Conservation (phyloP, 1,140 invertebrate species). For the Ceratosolen solmsi region DNA sequence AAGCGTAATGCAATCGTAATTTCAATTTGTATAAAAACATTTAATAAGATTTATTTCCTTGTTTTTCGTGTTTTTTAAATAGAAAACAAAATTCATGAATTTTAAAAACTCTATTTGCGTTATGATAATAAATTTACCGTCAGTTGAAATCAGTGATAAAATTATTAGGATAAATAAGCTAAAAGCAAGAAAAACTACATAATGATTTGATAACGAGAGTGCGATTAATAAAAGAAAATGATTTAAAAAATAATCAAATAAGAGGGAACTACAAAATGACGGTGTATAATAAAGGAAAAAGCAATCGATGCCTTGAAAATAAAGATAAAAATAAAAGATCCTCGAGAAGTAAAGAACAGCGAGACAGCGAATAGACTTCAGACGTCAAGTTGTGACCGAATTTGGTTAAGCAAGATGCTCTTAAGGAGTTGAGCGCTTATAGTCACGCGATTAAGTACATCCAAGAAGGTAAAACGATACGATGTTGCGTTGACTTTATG, state of each 20-base stretch:
- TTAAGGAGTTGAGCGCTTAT: constrained; percentile 16
- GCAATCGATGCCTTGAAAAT: not conserved
- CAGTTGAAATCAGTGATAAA: not conserved
- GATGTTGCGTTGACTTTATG: constrained; percentile 26
- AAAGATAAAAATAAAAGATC: not conserved
- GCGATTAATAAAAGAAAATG: not conserved
- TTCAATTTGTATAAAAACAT: not conserved
- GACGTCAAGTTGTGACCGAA: constrained; percentile 46
- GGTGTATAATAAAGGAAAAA: not conserved
- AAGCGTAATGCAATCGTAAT: too few species aligned
- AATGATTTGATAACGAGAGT: not conserved
- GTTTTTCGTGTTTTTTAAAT: not conserved
- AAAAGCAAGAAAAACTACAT: not conserved
- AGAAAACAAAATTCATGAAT: not conserved
- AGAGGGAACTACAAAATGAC: not conserved
- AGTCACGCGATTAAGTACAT: not conserved
- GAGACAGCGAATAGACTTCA: not conserved
- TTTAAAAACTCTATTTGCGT: not conserved
- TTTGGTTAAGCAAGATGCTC: constrained; percentile 29
- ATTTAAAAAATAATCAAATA: not conserved
- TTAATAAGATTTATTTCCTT: constrained; percentile 2
- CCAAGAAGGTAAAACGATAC: constrained; percentile 28
- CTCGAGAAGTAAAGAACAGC: not conserved
- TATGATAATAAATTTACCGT: not conserved
- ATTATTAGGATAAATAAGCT: not conserved